Conservation (phyloP, 1,140 invertebrate genomes). For the Musca vetustissima region DNA sequence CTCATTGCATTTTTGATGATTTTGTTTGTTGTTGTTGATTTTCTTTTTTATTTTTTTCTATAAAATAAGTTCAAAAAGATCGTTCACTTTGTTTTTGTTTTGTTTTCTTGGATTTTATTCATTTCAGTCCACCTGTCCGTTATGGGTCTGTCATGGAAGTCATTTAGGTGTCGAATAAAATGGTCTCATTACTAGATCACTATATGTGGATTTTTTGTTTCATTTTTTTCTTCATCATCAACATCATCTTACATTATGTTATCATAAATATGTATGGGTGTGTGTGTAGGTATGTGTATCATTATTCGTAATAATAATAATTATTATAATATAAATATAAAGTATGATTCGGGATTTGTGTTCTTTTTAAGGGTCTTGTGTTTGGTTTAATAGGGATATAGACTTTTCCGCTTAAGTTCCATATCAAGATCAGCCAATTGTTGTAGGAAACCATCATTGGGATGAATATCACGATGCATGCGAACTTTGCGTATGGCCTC, state of each 20-base stretch:
- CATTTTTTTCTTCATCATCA: no score
- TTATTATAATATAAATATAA: conserved; percentile 3
- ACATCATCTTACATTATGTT: no score
- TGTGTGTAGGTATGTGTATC: background rate
- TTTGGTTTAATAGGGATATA: conserved; percentile 47
- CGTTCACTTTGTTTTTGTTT: conserved; percentile 33
- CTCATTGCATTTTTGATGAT: conserved; percentile 5
- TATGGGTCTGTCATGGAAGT: background rate
- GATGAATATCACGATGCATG: conserved; percentile 69
- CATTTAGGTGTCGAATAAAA: background rate
- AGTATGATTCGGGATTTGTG: background rate
- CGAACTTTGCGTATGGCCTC: conserved; percentile 73
- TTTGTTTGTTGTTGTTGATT: conserved; percentile 5
- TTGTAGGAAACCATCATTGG: conserved; percentile 78
- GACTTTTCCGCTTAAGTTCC: conserved; percentile 60
- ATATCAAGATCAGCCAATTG: conserved; percentile 74
- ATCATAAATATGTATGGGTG: conserved; percentile 1
- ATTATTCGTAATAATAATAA: background rate
- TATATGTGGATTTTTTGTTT: background rate
- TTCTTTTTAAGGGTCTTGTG: background rate
- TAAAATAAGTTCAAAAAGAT: conserved; percentile 26
- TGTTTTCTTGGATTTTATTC: conserved; percentile 19
- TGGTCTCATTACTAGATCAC: conserved; percentile 12
- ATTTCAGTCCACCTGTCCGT: background rate
- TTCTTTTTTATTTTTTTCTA: background rate